Evolutionary conservation across 2,888 invertebrate genomes (phyloP), one percentile per base, ranked within the genome.

Genomic region (Abscondita cerata): DNA sequence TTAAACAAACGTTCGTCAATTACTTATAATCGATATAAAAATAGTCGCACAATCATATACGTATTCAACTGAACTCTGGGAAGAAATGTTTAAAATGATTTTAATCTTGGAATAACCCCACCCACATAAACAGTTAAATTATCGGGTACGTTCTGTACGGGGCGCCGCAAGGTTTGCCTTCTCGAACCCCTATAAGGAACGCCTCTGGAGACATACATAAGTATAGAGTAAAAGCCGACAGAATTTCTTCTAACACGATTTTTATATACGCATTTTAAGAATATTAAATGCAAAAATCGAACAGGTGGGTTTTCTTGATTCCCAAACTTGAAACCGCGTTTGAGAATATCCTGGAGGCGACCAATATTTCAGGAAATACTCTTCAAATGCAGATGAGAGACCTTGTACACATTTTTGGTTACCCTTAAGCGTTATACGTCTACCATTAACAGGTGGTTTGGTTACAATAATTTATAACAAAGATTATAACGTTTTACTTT

Each of bases 131-230:
- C 76, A 73, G 75, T 72, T 70, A 76, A 77, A 77, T 77, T 76
- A 75, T 73, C 75, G 73, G 77, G 73, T 76, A 75, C 70, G 67
- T 66, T 71, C 72, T 72, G 66, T 68, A 68, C 73, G 72, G 75
- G 75, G 75, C 74, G 75, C 78, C 78, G 73, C 75, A 71, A 72
- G 77, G 76, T 72, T 75, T 73, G 73, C 74, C 78, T 72, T 68
- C 73, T 72, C 76, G 74, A 73, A 74, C 71, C 76, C 78, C 78
- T 76, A 71, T 68, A 70, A 75, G 74, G 68, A 75, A 74, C 76
- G 76, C 77, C 76, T 77, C 75, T 76, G 76, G 78, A 76, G 77
- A 76, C 76, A 76, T 75, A 75, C 73, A 70, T 78, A 78, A 78
- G 76, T 78, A 79, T 77, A 79, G 78, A 70, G 73, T 74, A 64